phyloP scores from a whole-genome alignment of 2,888 invertebrate genomes.

The Xestobium rufovillosum region DNA sequence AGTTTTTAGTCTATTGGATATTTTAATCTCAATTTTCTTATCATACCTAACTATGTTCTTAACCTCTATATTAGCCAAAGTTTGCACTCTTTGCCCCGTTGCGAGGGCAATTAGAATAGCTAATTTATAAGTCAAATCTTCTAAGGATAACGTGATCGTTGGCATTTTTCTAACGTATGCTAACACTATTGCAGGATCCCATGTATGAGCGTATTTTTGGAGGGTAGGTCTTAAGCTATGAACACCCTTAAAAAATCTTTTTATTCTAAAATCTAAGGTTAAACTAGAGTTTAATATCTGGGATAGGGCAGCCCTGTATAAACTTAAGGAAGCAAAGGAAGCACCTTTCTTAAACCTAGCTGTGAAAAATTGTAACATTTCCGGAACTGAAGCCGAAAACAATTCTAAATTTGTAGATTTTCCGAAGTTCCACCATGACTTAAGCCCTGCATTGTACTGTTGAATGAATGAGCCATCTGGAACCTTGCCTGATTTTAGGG shows the following conservation, averaged over 20 bases:
- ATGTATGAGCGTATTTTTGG: constrained; percentile 20
- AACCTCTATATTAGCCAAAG: too few species aligned
- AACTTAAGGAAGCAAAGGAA: constrained; percentile 9
- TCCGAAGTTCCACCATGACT: constrained; percentile 19
- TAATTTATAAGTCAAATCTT: too few species aligned
- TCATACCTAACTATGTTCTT: too few species aligned
- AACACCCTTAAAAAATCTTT: constrained; percentile 21
- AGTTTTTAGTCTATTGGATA: too few species aligned
- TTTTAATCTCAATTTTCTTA: too few species aligned
- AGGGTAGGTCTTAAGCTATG: constrained; percentile 17
- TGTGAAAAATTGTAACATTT: constrained; percentile 4
- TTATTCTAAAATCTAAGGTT: background rate
- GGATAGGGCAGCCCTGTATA: constrained; percentile 7
- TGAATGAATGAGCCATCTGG: constrained; percentile 13
- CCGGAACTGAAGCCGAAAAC: constrained; percentile 1
- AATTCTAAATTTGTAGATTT: constrained; percentile 11
- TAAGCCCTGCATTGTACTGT: constrained; percentile 17
- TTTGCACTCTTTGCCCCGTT: too few species aligned
- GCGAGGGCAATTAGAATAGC: too few species aligned
- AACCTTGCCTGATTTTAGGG: constrained; percentile 5
- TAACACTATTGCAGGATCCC: constrained; percentile 23
- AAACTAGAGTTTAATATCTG: constrained; percentile 2
- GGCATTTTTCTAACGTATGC: constrained; percentile 14
- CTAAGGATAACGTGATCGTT: constrained; percentile 17
- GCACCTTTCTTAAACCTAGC: constrained; percentile 8